These are phyloP conservation scores for Drosophila trichaetosa DNA, from an alignment of 2,888 invertebrate genomes.

Conservation along the genomic window DNA sequence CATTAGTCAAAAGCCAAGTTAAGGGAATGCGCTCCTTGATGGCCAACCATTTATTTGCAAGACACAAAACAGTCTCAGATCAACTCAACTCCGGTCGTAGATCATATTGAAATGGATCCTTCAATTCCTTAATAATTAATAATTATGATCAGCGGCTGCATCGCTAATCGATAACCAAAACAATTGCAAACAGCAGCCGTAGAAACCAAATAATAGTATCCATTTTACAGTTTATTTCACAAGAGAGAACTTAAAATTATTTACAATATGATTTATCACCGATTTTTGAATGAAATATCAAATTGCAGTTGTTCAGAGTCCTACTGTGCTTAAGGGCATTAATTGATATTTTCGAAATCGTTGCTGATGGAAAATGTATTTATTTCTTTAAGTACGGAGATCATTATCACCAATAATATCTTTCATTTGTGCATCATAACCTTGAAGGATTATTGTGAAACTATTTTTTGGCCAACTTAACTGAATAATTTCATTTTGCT, in stretches of 20 bases:
- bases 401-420: background rate
- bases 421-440: background rate
- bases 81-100: background rate
- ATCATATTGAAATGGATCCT: background rate
- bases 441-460: background rate
- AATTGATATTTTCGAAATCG: background rate
- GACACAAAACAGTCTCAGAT: background rate
- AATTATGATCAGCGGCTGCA: background rate
- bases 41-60: background rate
- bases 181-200: background rate
- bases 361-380: background rate
- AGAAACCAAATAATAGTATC: background rate
- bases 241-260: background rate
- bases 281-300: background rate
- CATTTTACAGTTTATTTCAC: background rate
- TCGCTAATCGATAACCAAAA: background rate
- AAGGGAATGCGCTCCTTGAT: conserved; percentile 2
- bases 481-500: background rate
- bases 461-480: background rate
- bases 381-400: background rate
- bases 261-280: background rate
- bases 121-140: background rate
- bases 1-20: conserved; percentile 51
- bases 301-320: background rate
- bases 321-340: background rate